Base-by-base conservation (phyloP, 2,888 invertebrate species). In the Lithophane ornitopus region DNA sequence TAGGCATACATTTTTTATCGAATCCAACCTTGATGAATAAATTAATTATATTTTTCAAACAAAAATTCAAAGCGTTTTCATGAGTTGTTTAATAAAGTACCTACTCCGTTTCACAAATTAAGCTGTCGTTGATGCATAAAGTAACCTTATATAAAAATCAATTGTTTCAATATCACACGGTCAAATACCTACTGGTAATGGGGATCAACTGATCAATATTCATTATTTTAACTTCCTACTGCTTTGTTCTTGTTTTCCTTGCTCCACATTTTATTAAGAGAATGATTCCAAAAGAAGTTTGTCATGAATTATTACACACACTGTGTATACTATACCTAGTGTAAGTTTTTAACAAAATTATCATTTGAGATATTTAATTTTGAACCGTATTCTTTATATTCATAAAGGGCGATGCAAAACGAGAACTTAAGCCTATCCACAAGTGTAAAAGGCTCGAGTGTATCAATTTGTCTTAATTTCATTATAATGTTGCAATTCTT, bases 181-280 rank as follows among this genome's bases (percentile, higher is more conserved):
- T 1, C 19, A 56, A 54, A 63, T 68, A 59, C 14, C 7, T 28
- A 4, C 14, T 39, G 14, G 12, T 41, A 54, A 66, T 66, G 49
- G 71, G 39, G 39, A 75, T 39, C 46, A n/a, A 59, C 26, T 66
- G 52, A 44, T 69, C 46, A 66, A 73, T 84, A 70, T 70, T 76
- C 14, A 56, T 68, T 70, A 41, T 65, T 67, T 44, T 34, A 7
- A 67, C 67, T 73, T 76, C 62, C 65, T 71, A 39, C 14, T 58
- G 3, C 28, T 26, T 73, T 49, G 46, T 80, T 68, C 28, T 75
- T 26, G 69, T 73, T 63, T 61, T 26, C 34, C 34, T 79, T 79
- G 71, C 6, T 41, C n/a, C 34, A 69, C 12, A 61, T 19, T 65
- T 65, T 44, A 44, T 46, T 28, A 22, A 65, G 22, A 12, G 6